Percentiles rank a stretch among this genome's conserved stretches.
These are phyloP conservation scores for Rousettus madagascariensis DNA, from an alignment of 2,797 vertebrate genomes.

Conservation along the genomic window DNA sequence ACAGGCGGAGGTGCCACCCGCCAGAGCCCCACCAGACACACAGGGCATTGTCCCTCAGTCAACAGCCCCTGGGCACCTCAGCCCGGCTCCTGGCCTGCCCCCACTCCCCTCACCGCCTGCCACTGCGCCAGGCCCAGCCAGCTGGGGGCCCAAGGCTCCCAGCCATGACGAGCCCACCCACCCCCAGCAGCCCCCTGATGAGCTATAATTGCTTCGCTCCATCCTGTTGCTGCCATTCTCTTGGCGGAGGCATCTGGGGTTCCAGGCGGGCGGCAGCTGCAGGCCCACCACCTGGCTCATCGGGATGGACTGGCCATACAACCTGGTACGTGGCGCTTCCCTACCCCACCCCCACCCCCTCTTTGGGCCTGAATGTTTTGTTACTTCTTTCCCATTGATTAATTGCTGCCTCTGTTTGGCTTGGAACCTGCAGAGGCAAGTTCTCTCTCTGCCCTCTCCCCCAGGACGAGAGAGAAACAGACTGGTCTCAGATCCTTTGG, in stretches of 20 bases:
- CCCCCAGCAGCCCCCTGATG: conserved; percentile 76
- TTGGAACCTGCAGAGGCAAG: conserved; percentile 73
- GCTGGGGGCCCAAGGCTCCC: conserved; percentile 68
- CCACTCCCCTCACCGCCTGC: conserved; percentile 77
- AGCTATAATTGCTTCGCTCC: conserved; percentile 78
- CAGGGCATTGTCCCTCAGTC: conserved; percentile 81
- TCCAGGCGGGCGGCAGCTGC: conserved; percentile 65
- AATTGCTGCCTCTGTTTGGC: conserved; percentile 78
- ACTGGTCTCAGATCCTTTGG: conserved; percentile 46
- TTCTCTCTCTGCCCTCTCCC: neutral
- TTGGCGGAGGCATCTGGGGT: conserved; percentile 63
- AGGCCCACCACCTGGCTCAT: conserved; percentile 44
- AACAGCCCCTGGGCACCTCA: conserved; percentile 82
- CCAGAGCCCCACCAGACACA: conserved; percentile 76
- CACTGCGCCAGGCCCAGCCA: conserved; percentile 64
- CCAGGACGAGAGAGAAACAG: neutral
- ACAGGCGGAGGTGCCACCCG: conserved; percentile 69
- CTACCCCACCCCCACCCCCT: neutral
- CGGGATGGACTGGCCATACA: conserved; percentile 81
- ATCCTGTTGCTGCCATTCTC: conserved; percentile 76
- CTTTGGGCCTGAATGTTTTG: neutral
- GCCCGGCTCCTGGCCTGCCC: conserved; percentile 71
- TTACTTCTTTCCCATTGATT: conserved; percentile 74
- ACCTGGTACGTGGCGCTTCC: conserved; percentile 83
- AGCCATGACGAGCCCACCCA: conserved; percentile 72